These are phyloP conservation scores for Spilosoma lubricipeda DNA, from an alignment of 2,888 invertebrate genomes.

Conservation along the genomic window DNA sequence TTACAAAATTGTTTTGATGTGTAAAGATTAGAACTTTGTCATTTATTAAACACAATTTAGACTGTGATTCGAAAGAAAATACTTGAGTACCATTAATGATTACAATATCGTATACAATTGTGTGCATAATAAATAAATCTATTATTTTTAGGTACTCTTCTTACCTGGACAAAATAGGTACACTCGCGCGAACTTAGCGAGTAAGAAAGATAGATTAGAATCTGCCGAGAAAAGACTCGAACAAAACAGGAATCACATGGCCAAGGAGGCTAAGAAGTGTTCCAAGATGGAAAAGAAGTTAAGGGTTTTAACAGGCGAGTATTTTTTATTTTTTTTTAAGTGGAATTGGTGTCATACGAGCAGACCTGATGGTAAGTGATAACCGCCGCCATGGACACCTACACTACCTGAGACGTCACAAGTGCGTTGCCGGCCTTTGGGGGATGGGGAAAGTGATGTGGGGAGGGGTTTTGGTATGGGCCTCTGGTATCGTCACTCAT, in stretches of 20 bases:
- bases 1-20: background rate
- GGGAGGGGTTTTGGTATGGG: no score
- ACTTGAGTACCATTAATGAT: background rate
- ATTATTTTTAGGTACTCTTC: slow-evolving; percentile 89
- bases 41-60: background rate
- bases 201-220: slow-evolving; percentile 98
- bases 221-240: slow-evolving; percentile 97
- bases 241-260: slow-evolving; percentile 98
- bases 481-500: no score
- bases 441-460: no score
- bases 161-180: slow-evolving; percentile 96
- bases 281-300: slow-evolving; percentile 99
- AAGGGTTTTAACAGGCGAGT: slow-evolving; percentile 93
- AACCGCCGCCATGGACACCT: no score
- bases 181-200: slow-evolving; percentile 97
- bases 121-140: background rate
- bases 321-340: no score
- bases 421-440: no score
- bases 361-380: no score
- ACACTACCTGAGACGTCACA: no score
- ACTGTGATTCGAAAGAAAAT: background rate
- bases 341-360: no score
- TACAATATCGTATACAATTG: background rate
- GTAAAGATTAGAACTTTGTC: background rate
- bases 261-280: slow-evolving; percentile 97